Evolutionary conservation across 2,113 vertebrate genomes (phyloP).

Genomic region (Lota lota): DNA sequence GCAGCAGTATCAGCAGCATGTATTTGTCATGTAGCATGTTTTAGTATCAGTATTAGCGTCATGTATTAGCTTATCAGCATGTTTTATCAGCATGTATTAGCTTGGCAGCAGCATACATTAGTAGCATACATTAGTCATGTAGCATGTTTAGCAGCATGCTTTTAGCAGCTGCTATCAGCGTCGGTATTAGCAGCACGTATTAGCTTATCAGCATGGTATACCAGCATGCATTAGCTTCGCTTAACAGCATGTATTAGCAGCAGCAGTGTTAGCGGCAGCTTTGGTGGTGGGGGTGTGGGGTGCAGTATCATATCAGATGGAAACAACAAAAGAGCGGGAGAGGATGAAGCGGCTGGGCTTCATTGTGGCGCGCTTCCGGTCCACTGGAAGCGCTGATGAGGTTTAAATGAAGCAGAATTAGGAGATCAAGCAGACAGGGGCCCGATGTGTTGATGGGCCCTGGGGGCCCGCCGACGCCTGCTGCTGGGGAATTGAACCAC

Average conservation of each 20-base stretch:
- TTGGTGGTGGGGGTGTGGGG: slow-evolving; percentile 1
- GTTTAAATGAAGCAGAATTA: slow-evolving; percentile 99
- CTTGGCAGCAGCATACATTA: too few species aligned
- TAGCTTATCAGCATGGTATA: too few species aligned
- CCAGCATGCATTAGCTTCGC: too few species aligned
- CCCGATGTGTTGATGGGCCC: slow-evolving; percentile 70
- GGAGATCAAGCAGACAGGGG: slow-evolving; percentile 86
- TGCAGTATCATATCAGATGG: slow-evolving; percentile 67
- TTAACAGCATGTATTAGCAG: too few species aligned
- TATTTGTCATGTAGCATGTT: too few species aligned
- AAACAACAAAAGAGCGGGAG: slow-evolving; percentile 66
- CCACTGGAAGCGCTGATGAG: slow-evolving; percentile 99
- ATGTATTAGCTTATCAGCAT: too few species aligned
- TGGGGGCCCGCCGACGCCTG: slow-evolving; percentile 52
- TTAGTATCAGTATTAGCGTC: too few species aligned
- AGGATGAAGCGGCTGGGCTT: slow-evolving; percentile 65
- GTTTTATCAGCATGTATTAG: too few species aligned
- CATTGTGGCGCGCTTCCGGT: slow-evolving; percentile 93
- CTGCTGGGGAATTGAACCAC: slow-evolving; percentile 67
- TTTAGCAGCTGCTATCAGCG: background rate
- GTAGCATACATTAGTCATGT: too few species aligned
- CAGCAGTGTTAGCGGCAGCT: background rate
- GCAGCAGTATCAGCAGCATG: too few species aligned
- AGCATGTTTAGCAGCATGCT: too few species aligned
- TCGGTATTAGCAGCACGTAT: background rate